phyloP scores from a whole-genome alignment of 2,888 invertebrate genomes.

The Ochropleura leucogaster region DNA sequence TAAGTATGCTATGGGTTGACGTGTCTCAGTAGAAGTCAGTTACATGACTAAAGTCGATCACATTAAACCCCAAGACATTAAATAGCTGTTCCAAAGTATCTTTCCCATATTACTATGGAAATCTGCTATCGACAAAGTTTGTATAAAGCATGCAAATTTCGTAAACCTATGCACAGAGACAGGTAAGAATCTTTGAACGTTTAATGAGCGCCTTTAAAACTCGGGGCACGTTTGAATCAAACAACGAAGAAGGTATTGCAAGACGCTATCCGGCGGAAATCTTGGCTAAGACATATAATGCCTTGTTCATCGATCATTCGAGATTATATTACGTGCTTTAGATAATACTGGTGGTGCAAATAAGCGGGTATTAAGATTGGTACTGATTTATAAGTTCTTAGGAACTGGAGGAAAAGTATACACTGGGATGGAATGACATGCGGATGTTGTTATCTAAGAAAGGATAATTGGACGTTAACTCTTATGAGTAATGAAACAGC shows the following conservation, averaged over 20 bases:
- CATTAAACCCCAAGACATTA: slow-evolving; percentile 2
- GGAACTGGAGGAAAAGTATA: slow-evolving; percentile 15
- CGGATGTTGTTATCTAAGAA: slow-evolving; percentile 7
- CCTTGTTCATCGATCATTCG: slow-evolving; percentile 65
- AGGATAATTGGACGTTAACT: not conserved
- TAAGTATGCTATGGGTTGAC: not conserved
- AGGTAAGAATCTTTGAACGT: slow-evolving; percentile 58
- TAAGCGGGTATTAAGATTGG: slow-evolving; percentile 26
- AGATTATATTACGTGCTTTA: slow-evolving; percentile 65
- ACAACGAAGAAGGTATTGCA: slow-evolving; percentile 76
- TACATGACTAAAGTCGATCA: not conserved
- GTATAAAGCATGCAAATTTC: slow-evolving; percentile 60
- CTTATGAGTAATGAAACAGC: not conserved
- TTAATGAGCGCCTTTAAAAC: slow-evolving; percentile 83
- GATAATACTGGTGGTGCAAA: slow-evolving; percentile 28
- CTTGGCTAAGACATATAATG: slow-evolving; percentile 74
- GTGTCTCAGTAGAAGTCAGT: not conserved
- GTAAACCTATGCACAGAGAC: slow-evolving; percentile 52
- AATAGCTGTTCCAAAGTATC: slow-evolving; percentile 20
- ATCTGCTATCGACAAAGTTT: slow-evolving; percentile 51
- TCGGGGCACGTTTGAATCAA: slow-evolving; percentile 80
- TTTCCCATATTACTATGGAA: slow-evolving; percentile 53
- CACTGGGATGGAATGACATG: slow-evolving; percentile 3
- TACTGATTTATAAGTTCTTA: slow-evolving; percentile 22
- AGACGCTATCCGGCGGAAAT: slow-evolving; percentile 84